These are phyloP conservation scores for Aphelinus certus DNA, from an alignment of 1,140 invertebrate species.

Conservation along the genomic window DNA sequence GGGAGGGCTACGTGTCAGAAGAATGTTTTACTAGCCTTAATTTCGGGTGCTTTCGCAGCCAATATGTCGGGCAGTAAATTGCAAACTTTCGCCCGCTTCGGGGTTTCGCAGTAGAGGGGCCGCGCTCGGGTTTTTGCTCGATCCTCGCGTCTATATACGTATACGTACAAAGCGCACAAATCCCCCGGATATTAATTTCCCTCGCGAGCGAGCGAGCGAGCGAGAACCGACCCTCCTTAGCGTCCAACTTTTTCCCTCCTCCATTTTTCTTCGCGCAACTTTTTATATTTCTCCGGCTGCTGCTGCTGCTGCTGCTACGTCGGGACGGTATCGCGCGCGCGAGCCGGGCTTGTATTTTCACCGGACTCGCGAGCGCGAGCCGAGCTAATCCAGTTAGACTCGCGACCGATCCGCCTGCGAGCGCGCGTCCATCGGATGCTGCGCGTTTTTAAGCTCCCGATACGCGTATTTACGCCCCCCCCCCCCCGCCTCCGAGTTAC, in stretches of 20 bases:
- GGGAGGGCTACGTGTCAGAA: slow-evolving; percentile 49
- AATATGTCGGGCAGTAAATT: slow-evolving; percentile 62
- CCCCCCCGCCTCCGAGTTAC: slow-evolving; percentile 20
- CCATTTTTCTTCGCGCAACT: not conserved
- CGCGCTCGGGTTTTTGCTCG: not conserved
- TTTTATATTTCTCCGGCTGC: not conserved
- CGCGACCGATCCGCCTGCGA: too few relatives aligned
- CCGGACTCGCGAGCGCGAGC: too few relatives aligned
- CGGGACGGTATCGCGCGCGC: too few relatives aligned
- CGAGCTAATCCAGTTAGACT: too few relatives aligned
- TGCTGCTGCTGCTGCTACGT: not conserved
- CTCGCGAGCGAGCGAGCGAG: slow-evolving; percentile 51
- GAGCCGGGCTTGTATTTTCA: too few relatives aligned
- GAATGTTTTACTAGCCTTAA: slow-evolving; percentile 64
- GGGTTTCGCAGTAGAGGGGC: slow-evolving; percentile 19
- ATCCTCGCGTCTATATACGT: too few relatives aligned
- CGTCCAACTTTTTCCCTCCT: slow-evolving; percentile 30
- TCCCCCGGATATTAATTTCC: slow-evolving; percentile 48
- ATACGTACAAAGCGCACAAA: slow-evolving; percentile 20
- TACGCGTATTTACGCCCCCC: not conserved
- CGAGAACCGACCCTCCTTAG: slow-evolving; percentile 32
- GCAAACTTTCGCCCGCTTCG: slow-evolving; percentile 52
- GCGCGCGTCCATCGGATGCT: too few relatives aligned
- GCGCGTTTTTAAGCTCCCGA: too few relatives aligned
- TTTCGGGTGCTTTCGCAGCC: slow-evolving; percentile 61